These are phyloP conservation scores for Telmatochromis brachygnathus DNA, from an alignment of 2,113 vertebrate species.

Conservation along the genomic window DNA sequence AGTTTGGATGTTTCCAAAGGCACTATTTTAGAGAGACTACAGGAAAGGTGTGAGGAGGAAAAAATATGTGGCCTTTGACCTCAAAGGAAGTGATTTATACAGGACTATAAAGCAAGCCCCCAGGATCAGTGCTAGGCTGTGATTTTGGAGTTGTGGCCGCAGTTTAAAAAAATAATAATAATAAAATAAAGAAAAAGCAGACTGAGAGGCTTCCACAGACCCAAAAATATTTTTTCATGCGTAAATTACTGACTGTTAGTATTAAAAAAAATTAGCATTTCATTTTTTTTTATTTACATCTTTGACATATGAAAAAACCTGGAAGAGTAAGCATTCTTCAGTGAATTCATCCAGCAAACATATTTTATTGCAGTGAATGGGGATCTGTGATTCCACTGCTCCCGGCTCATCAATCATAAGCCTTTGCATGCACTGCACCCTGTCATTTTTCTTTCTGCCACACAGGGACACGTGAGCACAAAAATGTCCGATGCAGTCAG, in stretches of 20 bases:
- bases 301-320: background rate
- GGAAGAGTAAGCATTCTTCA: background rate
- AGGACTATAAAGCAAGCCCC: slow-evolving; percentile 45
- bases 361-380: background rate
- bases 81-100: slow-evolving; percentile 61
- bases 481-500: background rate
- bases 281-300: background rate
- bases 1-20: slow-evolving; percentile 53
- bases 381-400: background rate
- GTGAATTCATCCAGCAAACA: background rate
- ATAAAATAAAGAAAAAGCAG: background rate
- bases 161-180: background rate
- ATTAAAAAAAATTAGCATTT: background rate
- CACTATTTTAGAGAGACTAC: slow-evolving; percentile 42
- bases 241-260: background rate
- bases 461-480: too few relatives aligned
- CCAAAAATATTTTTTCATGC: background rate
- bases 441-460: background rate
- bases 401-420: background rate
- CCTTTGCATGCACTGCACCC: background rate
- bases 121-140: slow-evolving; percentile 28
- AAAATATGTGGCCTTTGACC: slow-evolving; percentile 58
- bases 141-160: slow-evolving; percentile 20
- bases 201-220: background rate
- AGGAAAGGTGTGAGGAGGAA: slow-evolving; percentile 55